These are phyloP conservation scores for Alloscopus bannaensis DNA, from an alignment of 2,888 invertebrate genomes.

Conservation along the genomic window DNA sequence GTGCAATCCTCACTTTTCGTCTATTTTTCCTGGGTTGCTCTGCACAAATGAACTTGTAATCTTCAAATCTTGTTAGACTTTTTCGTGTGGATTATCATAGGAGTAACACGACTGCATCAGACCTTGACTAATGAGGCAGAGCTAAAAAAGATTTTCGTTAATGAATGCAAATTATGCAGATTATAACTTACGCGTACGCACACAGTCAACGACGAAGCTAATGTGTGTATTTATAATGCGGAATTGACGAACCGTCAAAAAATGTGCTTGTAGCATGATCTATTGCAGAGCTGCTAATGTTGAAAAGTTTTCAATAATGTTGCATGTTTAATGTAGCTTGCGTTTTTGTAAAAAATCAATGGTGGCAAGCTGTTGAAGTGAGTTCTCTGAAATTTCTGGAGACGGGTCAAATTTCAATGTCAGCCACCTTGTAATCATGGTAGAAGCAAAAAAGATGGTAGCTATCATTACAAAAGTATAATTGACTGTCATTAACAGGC, in stretches of 20 bases:
- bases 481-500: no score
- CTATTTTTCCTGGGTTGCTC: slow-evolving; percentile 4
- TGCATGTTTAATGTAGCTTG: no score
- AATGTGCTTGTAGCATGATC: background rate
- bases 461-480: no score
- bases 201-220: background rate
- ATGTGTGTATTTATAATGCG: background rate
- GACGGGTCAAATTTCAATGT: no score
- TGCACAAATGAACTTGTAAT: slow-evolving; percentile 17
- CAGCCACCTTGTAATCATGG: no score
- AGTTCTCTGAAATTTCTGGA: no score
- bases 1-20: no score
- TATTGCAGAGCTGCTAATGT: no score
- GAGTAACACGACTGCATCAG: background rate
- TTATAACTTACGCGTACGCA: slow-evolving; percentile 27
- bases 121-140: slow-evolving; percentile 51
- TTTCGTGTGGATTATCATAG: slow-evolving; percentile 14
- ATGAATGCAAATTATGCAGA: slow-evolving; percentile 59
- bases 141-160: slow-evolving; percentile 28
- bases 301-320: no score
- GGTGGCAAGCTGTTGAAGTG: no score
- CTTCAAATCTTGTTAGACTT: slow-evolving; percentile 25
- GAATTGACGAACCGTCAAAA: background rate
- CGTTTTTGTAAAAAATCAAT: no score
- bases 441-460: no score